Conservation (phyloP, 2,113 vertebrate species). For the Rhea americana region DNA sequence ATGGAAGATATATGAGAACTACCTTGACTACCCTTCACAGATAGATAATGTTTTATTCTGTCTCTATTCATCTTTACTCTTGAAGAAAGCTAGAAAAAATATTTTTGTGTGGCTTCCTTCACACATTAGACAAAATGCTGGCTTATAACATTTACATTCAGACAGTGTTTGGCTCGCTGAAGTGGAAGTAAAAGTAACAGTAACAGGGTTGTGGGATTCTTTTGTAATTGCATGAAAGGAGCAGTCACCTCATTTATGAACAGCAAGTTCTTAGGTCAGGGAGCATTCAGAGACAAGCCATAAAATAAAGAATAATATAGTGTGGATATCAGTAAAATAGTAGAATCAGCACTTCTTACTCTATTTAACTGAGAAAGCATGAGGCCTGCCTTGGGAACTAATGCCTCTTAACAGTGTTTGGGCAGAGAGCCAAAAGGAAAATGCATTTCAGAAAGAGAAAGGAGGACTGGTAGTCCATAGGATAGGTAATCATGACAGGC, state of each 20-base stretch:
- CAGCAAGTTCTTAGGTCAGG: slow-evolving; percentile 69
- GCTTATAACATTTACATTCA: slow-evolving; percentile 27
- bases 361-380: slow-evolving; percentile 74
- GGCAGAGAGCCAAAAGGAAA: slow-evolving; percentile 72
- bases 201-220: slow-evolving; percentile 38
- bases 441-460: slow-evolving; percentile 68
- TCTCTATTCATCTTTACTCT: background rate
- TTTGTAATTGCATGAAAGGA: slow-evolving; percentile 68
- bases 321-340: slow-evolving; percentile 73
- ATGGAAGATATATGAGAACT: background rate
- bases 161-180: background rate
- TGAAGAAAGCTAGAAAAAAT: background rate
- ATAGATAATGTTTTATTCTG: background rate
- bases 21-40: background rate
- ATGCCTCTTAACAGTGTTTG: slow-evolving; percentile 69
- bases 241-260: slow-evolving; percentile 66
- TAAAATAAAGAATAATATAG: slow-evolving; percentile 76
- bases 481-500: slow-evolving; percentile 57
- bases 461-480: slow-evolving; percentile 3
- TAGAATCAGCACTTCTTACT: slow-evolving; percentile 76
- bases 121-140: background rate
- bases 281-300: slow-evolving; percentile 73
- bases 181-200: slow-evolving; percentile 37
- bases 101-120: background rate
- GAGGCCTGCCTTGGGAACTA: slow-evolving; percentile 72